A percentile compares a stretch with the other conserved stretches of the same genome.
Conservation (phyloP, 2,113 vertebrate species). For the Cisticola juncidis region DNA sequence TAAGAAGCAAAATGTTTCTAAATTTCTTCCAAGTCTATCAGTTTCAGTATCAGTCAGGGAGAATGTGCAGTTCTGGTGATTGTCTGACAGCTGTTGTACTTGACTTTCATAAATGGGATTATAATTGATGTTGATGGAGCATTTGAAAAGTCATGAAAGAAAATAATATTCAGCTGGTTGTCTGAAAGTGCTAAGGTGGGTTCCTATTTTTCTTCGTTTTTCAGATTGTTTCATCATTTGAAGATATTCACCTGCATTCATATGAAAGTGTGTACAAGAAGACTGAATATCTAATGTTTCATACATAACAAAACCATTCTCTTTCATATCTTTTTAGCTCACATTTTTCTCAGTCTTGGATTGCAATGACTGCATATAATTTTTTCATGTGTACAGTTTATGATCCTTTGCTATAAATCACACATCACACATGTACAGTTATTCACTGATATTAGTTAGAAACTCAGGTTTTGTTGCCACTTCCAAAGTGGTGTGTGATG, state of each 20-base stretch:
- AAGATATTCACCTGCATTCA: not conserved
- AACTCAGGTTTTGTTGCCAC: not conserved
- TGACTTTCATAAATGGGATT: not conserved
- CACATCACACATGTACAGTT: not conserved
- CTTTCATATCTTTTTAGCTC: not conserved
- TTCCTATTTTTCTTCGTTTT: not conserved
- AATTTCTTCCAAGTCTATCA: not conserved
- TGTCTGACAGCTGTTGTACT: not conserved
- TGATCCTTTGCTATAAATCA: not conserved
- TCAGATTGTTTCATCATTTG: not conserved
- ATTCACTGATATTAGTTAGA: not conserved
- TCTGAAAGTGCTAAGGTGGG: not conserved
- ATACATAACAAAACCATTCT: not conserved
- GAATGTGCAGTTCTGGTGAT: not conserved
- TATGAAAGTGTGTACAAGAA: not conserved
- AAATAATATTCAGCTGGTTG: not conserved
- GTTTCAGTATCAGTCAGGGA: not conserved
- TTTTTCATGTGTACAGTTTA: not conserved
- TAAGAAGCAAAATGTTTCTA: not conserved
- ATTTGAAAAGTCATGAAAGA: not conserved
- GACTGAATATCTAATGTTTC: not conserved
- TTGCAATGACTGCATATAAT: not conserved
- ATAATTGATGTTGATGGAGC: not conserved
- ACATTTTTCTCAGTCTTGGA: not conserved
- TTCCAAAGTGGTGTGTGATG: not conserved